These are phyloP conservation scores for Oriolus oriolus DNA, from an alignment of 2,113 vertebrate species.

Conservation along the genomic window DNA sequence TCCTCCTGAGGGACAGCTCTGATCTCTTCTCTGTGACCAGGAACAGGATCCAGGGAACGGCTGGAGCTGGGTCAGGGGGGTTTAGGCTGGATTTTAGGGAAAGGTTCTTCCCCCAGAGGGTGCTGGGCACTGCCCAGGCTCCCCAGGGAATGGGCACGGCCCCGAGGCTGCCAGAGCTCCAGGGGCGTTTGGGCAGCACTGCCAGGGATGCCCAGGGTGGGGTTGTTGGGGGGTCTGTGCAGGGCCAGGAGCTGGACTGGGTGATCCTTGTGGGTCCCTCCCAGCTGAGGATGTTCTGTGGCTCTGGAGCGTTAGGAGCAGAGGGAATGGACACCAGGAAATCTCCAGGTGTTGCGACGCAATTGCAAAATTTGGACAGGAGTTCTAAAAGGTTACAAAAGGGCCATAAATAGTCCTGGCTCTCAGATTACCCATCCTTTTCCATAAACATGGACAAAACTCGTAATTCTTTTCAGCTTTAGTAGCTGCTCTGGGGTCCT, in stretches of 20 bases:
- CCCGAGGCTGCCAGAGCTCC: background rate
- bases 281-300: background rate
- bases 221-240: background rate
- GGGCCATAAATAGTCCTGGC: background rate
- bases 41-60: background rate
- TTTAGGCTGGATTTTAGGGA: background rate
- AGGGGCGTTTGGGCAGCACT: fast-evolving
- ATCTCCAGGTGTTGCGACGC: fast-evolving
- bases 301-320: background rate
- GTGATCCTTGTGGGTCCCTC: background rate
- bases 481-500: background rate
- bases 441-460: background rate
- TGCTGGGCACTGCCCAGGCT: background rate
- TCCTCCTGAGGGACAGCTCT: background rate
- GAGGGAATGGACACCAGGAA: background rate
- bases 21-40: background rate
- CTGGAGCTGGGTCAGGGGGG: background rate
- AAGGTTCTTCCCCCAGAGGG: background rate
- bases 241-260: background rate
- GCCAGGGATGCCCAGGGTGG: background rate
- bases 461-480: background rate
- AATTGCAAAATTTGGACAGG: background rate
- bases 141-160: background rate
- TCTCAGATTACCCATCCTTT: background rate
- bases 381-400: background rate